Conservation (phyloP, 1,140 invertebrate species). For the Lutraria rhynchaena region DNA sequence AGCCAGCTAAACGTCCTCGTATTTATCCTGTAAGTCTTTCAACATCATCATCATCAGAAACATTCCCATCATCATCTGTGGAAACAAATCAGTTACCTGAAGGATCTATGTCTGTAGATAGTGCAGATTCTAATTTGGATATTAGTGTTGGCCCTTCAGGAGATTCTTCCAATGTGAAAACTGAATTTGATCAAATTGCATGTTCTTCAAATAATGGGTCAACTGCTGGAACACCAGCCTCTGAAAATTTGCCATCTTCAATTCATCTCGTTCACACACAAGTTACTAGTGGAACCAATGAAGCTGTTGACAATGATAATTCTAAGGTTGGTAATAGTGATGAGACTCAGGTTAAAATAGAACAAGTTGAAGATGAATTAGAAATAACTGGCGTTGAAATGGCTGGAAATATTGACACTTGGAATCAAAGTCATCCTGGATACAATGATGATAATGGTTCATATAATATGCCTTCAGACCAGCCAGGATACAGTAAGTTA, state of each 20-base stretch:
- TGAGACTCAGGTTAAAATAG: not conserved
- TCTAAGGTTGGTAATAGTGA: not conserved
- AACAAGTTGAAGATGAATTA: slow-evolving; percentile 23
- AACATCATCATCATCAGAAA: not conserved
- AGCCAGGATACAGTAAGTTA: slow-evolving; percentile 20
- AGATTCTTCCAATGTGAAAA: not conserved
- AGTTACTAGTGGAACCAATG: not conserved
- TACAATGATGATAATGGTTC: not conserved
- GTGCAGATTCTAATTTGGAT: not conserved
- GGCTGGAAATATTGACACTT: not conserved
- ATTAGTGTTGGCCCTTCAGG: not conserved
- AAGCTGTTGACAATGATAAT: not conserved
- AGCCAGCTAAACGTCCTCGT: slow-evolving; percentile 2
- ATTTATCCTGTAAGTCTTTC: not conserved
- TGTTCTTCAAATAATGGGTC: not conserved
- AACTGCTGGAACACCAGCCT: not conserved
- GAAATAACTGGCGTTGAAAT: slow-evolving; percentile 31
- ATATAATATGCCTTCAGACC: not conserved
- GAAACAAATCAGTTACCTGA: not conserved
- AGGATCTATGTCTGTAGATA: not conserved
- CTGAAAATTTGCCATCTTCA: not conserved
- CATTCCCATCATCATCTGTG: not conserved
- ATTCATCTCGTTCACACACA: slow-evolving; percentile 2
- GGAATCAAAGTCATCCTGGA: slow-evolving; percentile 21
- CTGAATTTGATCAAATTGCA: not conserved